A percentile compares a stretch with the other conserved stretches of the same genome.
Conservation (phyloP, 2,888 invertebrate genomes). For the Mylabris sibirica region DNA sequence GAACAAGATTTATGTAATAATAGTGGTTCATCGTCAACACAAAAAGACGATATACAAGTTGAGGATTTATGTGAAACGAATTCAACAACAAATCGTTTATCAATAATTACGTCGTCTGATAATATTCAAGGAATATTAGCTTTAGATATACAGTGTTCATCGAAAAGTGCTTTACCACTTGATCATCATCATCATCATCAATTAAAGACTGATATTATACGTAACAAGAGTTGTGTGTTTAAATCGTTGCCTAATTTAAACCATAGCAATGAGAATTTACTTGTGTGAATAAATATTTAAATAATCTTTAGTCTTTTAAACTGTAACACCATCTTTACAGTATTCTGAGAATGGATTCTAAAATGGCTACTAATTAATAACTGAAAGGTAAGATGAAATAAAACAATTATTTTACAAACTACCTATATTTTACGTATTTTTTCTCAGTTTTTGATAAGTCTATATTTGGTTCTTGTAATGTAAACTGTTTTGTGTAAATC, state of each 20-base stretch:
- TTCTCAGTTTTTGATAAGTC: constrained; percentile 37
- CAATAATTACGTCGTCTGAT: constrained; percentile 24
- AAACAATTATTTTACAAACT: constrained; percentile 40
- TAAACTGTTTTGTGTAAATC: constrained; percentile 48
- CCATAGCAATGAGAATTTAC: constrained; percentile 71
- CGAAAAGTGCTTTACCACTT: constrained; percentile 49
- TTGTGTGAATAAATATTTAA: constrained; percentile 59
- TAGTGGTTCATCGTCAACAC: constrained; percentile 48
- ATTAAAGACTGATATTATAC: constrained; percentile 53
- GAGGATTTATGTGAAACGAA: constrained; percentile 48
- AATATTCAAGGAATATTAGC: constrained; percentile 62
- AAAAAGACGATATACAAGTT: constrained; percentile 53
- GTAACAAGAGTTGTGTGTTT: constrained; percentile 60
- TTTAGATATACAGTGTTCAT: constrained; percentile 61
- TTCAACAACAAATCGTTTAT: constrained; percentile 22
- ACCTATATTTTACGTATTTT: constrained; percentile 46
- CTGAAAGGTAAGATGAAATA: constrained; percentile 14
- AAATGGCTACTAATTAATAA: neutral
- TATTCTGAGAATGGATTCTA: too few relatives aligned
- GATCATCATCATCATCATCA: constrained; percentile 49
- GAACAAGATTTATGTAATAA: constrained; percentile 39
- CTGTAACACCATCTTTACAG: too few relatives aligned
- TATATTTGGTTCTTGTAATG: constrained; percentile 46
- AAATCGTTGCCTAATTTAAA: constrained; percentile 77
- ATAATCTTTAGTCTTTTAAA: neutral